phyloP scores from a whole-genome alignment of 2,797 vertebrate species.

The Lophius americanus region DNA sequence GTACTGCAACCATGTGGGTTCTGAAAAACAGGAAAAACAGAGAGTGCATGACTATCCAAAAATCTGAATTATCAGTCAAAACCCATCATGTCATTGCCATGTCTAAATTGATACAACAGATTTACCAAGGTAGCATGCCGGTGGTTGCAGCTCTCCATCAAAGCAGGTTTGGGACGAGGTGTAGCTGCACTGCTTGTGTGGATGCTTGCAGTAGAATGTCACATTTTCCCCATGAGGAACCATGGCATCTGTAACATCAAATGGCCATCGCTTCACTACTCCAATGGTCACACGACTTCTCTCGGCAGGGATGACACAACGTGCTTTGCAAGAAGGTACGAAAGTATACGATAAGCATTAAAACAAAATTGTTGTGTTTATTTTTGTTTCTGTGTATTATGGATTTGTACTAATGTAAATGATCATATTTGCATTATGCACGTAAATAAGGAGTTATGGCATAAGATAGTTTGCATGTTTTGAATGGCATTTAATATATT shows the following conservation, averaged over 20 bases:
- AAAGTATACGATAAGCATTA: slow-evolving; percentile 3
- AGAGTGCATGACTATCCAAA: neutral
- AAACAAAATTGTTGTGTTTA: neutral
- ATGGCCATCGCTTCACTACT: slow-evolving; percentile 84
- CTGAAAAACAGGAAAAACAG: slow-evolving; percentile 60
- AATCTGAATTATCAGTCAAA: neutral
- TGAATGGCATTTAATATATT: neutral
- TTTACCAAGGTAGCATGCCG: slow-evolving; percentile 85
- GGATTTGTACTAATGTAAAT: too few relatives aligned
- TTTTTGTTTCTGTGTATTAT: neutral
- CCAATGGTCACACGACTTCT: slow-evolving; percentile 82
- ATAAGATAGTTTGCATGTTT: neutral
- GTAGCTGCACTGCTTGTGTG: slow-evolving; percentile 79
- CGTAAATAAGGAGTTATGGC: too few relatives aligned
- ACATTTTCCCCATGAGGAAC: slow-evolving; percentile 83
- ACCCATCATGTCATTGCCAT: too few relatives aligned
- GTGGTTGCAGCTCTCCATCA: slow-evolving; percentile 79
- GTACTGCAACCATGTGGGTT: slow-evolving; percentile 87
- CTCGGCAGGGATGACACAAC: slow-evolving; percentile 82
- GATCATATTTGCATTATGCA: too few relatives aligned
- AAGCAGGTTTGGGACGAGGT: slow-evolving; percentile 74
- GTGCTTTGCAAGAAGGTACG: slow-evolving; percentile 66
- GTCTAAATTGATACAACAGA: too few relatives aligned
- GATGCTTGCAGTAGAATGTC: slow-evolving; percentile 85
- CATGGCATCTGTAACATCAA: slow-evolving; percentile 80